A percentile compares a stretch with the other conserved stretches of the same genome.
These are phyloP conservation scores for Drosophila acutilabella DNA, from an alignment of 2,888 invertebrate species.

Conservation along the genomic window DNA sequence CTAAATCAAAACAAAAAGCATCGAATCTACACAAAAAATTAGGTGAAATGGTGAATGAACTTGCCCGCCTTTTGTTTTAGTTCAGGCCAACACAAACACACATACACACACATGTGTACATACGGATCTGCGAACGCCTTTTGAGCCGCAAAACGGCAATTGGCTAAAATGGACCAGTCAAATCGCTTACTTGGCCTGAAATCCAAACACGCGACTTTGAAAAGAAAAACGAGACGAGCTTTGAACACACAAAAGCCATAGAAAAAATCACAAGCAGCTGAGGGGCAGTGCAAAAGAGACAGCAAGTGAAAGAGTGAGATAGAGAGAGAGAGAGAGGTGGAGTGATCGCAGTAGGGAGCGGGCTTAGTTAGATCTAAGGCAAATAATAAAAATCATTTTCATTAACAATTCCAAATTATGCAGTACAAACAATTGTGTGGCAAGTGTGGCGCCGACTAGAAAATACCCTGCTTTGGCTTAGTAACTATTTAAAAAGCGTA, in stretches of 20 bases:
- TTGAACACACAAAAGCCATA: constrained; percentile 29
- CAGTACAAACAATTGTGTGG: background rate
- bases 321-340: background rate
- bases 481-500: too few relatives aligned
- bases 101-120: too few relatives aligned
- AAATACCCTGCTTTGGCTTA: background rate
- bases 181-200: constrained; percentile 59
- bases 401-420: constrained; percentile 22
- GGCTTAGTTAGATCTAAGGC: background rate
- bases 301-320: background rate
- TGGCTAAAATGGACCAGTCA: constrained; percentile 65
- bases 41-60: constrained; percentile 76
- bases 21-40: constrained; percentile 54
- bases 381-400: constrained; percentile 39
- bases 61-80: constrained; percentile 63
- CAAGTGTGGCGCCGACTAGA: background rate
- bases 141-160: constrained; percentile 17
- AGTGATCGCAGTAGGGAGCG: background rate
- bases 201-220: constrained; percentile 60
- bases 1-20: constrained; percentile 50
- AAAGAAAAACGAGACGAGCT: constrained; percentile 57
- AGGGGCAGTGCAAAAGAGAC: constrained; percentile 9
- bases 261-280: constrained; percentile 39
- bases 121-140: background rate
- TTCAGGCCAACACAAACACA: constrained; percentile 40